Conservation (phyloP, 1,140 invertebrate genomes). For the Papilio polytes region DNA sequence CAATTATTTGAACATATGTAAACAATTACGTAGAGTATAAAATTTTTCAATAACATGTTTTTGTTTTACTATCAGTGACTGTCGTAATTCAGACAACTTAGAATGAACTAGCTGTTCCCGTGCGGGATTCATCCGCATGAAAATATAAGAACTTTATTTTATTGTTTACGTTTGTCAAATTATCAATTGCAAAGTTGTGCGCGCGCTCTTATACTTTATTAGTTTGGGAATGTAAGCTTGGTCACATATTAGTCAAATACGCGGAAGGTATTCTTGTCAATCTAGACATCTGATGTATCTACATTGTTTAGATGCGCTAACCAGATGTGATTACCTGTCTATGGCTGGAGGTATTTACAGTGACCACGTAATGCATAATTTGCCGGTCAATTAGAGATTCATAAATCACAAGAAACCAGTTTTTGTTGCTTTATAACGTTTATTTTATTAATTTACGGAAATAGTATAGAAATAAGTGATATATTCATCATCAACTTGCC, state of each 20-base stretch:
- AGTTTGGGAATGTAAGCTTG: neutral
- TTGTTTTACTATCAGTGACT: no score
- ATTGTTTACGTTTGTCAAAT: no score
- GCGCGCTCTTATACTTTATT: no score
- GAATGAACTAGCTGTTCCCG: no score
- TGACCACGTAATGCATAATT: neutral
- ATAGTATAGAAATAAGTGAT: no score
- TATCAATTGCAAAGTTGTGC: no score
- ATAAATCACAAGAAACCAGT: constrained; percentile 5
- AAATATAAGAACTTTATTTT: no score
- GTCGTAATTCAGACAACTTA: no score
- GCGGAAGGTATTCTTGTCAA: constrained; percentile 1
- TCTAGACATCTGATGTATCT: neutral
- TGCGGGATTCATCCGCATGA: no score
- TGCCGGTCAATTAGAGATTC: neutral
- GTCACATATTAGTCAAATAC: neutral
- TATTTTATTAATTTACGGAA: neutral
- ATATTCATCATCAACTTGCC: no score
- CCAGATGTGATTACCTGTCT: neutral
- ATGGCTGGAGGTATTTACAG: neutral
- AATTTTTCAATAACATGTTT: no score
- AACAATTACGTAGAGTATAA: no score
- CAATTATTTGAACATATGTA: neutral
- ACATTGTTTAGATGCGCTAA: neutral
- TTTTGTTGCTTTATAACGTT: neutral